Evolutionary conservation across 2,113 vertebrate genomes (phyloP).

Genomic region (Ceuthmochares aereus): DNA sequence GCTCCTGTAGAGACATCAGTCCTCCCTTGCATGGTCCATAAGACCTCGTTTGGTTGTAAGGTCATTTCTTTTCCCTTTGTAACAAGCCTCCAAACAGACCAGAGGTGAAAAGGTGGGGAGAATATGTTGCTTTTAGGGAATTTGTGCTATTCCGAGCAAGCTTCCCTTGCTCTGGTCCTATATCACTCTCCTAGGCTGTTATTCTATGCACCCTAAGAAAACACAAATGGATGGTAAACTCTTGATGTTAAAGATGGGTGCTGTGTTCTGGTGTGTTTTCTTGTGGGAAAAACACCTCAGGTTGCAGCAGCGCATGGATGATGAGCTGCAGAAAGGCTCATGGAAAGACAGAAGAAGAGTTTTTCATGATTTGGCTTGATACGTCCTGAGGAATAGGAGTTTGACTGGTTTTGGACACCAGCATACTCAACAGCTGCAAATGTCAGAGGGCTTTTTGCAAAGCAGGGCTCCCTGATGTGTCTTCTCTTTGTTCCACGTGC

Average conservation of each 20-base stretch:
- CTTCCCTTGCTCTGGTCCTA: not conserved
- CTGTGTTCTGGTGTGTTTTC: not conserved
- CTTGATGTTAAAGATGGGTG: not conserved
- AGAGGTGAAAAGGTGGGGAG: not conserved
- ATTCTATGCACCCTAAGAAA: not conserved
- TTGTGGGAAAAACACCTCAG: not conserved
- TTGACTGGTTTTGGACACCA: constrained; percentile 19
- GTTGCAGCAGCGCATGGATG: not conserved
- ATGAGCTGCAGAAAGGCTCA: not conserved
- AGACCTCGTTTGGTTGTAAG: not conserved
- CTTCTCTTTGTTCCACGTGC: constrained; percentile 65
- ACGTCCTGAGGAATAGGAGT: not conserved
- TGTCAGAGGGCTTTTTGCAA: constrained; percentile 46
- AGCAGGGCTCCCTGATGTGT: not conserved
- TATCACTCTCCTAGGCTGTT: not conserved
- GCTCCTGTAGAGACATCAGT: constrained; percentile 2
- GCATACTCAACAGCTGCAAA: not conserved
- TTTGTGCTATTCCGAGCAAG: not conserved
- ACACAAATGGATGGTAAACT: not conserved
- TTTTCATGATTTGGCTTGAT: not conserved
- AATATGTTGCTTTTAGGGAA: not conserved
- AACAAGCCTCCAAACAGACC: not conserved
- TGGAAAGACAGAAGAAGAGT: not conserved
- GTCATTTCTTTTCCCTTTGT: constrained; percentile 13
- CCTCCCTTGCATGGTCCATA: not conserved